Percentiles rank a stretch among this genome's conserved stretches.
Conservation (phyloP, 2,888 invertebrate genomes). For the Melanophora roralis region DNA sequence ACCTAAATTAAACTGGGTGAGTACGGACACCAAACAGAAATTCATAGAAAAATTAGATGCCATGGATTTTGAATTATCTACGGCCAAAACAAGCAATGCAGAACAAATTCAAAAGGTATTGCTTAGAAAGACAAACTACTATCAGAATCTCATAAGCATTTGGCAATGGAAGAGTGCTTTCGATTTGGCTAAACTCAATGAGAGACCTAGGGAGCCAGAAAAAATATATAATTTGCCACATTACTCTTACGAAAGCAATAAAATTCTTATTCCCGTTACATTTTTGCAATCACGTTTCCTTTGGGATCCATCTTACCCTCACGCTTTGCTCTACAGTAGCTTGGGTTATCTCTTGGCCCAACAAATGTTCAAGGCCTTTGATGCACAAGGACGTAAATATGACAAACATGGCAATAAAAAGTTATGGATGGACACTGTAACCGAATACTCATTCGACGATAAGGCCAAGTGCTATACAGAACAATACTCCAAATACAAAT, state of each 20-base stretch:
- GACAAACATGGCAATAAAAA: constrained; percentile 71
- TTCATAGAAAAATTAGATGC: constrained; percentile 69
- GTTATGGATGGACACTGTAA: constrained; percentile 71
- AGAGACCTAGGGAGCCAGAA: constrained; percentile 66
- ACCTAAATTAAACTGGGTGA: constrained; percentile 68
- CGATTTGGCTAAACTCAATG: constrained; percentile 64
- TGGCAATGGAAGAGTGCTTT: constrained; percentile 69
- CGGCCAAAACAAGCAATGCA: constrained; percentile 64
- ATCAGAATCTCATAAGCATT: constrained; percentile 67
- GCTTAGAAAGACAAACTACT: constrained; percentile 67
- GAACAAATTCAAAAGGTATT: constrained; percentile 66
- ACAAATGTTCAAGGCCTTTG: constrained; percentile 73
- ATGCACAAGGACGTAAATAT: constrained; percentile 70
- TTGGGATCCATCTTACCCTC: constrained; percentile 72
- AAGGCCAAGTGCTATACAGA: constrained; percentile 70
- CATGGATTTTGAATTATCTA: constrained; percentile 67
- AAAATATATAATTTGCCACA: constrained; percentile 66
- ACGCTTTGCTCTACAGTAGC: constrained; percentile 71
- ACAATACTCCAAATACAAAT: constrained; percentile 69
- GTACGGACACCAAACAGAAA: constrained; percentile 69
- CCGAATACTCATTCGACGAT: constrained; percentile 67
- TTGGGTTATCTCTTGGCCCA: constrained; percentile 72
- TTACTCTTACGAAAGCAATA: constrained; percentile 69
- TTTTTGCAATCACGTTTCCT: constrained; percentile 73
- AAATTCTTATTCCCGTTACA: constrained; percentile 70